Base-by-base conservation (phyloP, 2,797 vertebrate genomes). In the Sebastes oblongus region DNA sequence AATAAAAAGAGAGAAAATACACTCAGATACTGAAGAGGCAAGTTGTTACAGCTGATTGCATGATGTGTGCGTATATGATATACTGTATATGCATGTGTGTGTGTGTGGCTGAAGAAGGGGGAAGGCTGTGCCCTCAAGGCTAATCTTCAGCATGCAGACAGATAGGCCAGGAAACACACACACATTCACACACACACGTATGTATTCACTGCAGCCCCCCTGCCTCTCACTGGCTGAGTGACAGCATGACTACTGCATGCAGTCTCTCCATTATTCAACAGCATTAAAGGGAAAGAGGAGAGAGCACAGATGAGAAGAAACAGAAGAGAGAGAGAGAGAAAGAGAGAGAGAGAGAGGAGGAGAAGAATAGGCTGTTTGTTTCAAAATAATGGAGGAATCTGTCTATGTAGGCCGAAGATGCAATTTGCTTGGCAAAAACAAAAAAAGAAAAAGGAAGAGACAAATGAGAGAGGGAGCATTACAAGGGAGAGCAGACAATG, bases 221-320 rank as follows among this genome's bases (percentile, higher is more conserved):
- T 74, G 79, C 81, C 88, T 88, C 86, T 87, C 76, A 78, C 91
- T 80, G 89, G 90, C 81, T 93, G 93, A 93, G 89, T 92, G 94
- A 94, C 93, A 94, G 92, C 90, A 91, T 72, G 88, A 90, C 91
- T 91, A 81, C 88, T 90, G 91, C 92, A 93, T 92, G 89, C 89
- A 88, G 87, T 89, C 88, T 89, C 89, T 94, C 91, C 93, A 94
- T 94, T 94, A 94, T 94, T 95, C 91, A 95, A 77, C 85, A 91
- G 92, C 88, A 92, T 92, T 90, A 91, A 80, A 85, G 80, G 66
- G 64, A 90, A 87, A 86, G 77, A 85, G 82, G 77, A 80, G 80
- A 60, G 82, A 87, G 81, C 78, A 58, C 75, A 83, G 90, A 90
- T 87, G 90, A 92, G 81, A 85, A 80, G 85, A 66, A 88, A 87